These are phyloP conservation scores for Agrilus biguttatus DNA, from an alignment of 2,888 invertebrate species.

Conservation along the genomic window DNA sequence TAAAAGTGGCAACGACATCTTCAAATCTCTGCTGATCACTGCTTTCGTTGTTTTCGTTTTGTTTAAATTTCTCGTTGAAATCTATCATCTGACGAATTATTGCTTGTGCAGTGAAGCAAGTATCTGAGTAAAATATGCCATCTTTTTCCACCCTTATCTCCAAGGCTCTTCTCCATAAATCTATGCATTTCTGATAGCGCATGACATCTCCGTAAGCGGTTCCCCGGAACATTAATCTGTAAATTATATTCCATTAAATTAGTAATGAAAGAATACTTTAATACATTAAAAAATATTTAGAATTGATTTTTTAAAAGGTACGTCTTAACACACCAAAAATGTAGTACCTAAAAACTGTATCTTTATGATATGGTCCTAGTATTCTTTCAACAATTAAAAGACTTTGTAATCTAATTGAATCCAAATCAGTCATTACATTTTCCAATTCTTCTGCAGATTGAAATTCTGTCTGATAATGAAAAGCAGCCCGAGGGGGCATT, in stretches of 20 bases:
- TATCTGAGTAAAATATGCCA: constrained; percentile 62
- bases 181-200: constrained; percentile 70
- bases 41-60: constrained; percentile 33
- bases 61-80: constrained; percentile 44
- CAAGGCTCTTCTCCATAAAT: constrained; percentile 74
- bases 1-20: constrained; percentile 57
- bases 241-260: constrained; percentile 6
- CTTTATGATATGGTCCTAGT: constrained; percentile 73
- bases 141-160: constrained; percentile 66
- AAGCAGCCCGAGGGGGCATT: constrained; percentile 44
- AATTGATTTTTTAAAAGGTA: neutral
- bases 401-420: constrained; percentile 76
- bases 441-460: constrained; percentile 54
- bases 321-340: no score
- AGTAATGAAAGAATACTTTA: neutral
- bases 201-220: constrained; percentile 59
- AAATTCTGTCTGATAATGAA: constrained; percentile 61
- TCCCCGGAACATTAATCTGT: constrained; percentile 39
- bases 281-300: neutral
- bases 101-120: constrained; percentile 76
- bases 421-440: constrained; percentile 61
- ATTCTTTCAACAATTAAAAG: constrained; percentile 78
- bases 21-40: constrained; percentile 44
- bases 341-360: constrained; percentile 52
- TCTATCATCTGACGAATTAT: constrained; percentile 72